These are phyloP conservation scores for Eurytoma californica DNA, from an alignment of 2,888 invertebrate species.

Conservation along the genomic window DNA sequence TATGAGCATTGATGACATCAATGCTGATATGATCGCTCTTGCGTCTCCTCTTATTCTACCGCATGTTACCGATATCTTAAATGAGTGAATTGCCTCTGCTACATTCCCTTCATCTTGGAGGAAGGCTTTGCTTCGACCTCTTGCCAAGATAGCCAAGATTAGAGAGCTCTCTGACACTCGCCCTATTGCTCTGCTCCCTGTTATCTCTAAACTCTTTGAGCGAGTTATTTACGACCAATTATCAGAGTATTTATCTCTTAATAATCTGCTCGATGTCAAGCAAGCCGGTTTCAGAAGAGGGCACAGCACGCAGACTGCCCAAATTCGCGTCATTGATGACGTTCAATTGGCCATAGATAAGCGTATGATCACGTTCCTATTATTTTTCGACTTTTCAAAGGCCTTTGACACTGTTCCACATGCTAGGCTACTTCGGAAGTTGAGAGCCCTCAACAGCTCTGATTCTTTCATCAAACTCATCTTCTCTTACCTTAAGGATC, in stretches of 20 bases:
- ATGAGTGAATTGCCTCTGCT: not conserved
- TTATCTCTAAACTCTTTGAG: constrained; percentile 48
- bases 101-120: not conserved
- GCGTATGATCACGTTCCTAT: not conserved
- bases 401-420: too few relatives aligned
- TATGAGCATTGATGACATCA: not conserved
- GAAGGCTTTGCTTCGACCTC: not conserved
- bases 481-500: too few relatives aligned
- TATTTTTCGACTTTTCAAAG: constrained; percentile 34
- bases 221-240: constrained; percentile 43
- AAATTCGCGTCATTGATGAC: constrained; percentile 16
- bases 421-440: too few relatives aligned
- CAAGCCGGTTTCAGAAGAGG: constrained; percentile 29
- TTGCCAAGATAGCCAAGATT: not conserved
- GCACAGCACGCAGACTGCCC: constrained; percentile 12
- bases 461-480: too few relatives aligned
- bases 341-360: constrained; percentile 5
- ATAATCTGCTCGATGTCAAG: constrained; percentile 31
- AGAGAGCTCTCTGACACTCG: constrained; percentile 22
- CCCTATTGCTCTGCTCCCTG: constrained; percentile 46
- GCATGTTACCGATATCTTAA: not conserved
- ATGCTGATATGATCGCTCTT: not conserved
- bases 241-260: not conserved
- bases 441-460: too few relatives aligned
- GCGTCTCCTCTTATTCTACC: not conserved